phyloP scores from a whole-genome alignment of 2,113 vertebrate genomes.

The Notechis scutatus region DNA sequence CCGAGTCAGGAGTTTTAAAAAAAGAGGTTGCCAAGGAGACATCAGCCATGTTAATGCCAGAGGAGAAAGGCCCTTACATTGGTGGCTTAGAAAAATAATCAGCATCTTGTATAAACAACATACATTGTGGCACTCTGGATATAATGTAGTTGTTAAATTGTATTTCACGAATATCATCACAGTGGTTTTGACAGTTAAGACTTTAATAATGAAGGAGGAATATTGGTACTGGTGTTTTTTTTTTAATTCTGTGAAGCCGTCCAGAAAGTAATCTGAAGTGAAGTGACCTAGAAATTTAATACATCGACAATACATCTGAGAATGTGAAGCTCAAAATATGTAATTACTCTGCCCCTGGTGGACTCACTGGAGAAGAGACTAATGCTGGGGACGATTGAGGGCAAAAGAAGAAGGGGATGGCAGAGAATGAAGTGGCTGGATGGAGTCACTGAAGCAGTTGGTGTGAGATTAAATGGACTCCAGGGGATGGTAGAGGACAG shows the following conservation, averaged over 20 bases:
- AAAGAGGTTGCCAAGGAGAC: neutral
- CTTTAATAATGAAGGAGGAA: neutral
- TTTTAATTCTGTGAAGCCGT: neutral
- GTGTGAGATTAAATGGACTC: no score
- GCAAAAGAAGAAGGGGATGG: no score
- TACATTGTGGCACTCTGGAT: neutral
- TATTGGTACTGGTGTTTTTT: neutral
- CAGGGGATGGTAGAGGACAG: no score
- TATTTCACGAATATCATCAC: neutral
- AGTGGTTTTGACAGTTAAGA: neutral
- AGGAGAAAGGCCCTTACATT: neutral
- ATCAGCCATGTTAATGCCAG: neutral
- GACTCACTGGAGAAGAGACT: no score
- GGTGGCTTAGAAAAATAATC: neutral
- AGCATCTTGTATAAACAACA: neutral
- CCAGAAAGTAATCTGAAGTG: neutral
- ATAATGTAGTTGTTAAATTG: neutral
- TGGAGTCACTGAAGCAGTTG: no score
- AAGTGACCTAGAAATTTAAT: neutral
- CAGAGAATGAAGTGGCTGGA: no score
- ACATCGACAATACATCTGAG: neutral
- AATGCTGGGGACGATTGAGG: no score
- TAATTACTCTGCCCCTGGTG: neutral
- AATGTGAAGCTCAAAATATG: neutral
- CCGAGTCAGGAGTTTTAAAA: neutral